Evolutionary conservation across 2,888 invertebrate species (phyloP).

Genomic region (Chymomyza amoena): DNA sequence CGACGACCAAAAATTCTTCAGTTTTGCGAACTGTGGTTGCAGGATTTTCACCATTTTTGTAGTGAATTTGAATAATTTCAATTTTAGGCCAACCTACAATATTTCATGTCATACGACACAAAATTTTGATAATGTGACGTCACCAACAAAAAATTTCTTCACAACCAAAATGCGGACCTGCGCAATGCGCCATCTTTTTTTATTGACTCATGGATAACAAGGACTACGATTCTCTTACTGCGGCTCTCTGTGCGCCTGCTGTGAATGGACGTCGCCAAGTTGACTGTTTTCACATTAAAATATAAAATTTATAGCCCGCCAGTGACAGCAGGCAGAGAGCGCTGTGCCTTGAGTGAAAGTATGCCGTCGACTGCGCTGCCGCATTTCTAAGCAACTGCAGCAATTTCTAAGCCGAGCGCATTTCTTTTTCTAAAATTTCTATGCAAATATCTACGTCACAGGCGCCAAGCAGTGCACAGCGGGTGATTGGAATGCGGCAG

Average conservation of each 20-base stretch:
- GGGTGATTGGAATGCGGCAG: conserved; percentile 57
- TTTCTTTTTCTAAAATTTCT: conserved; percentile 76
- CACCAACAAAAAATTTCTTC: too few species aligned
- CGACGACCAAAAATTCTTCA: too few species aligned
- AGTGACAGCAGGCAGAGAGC: conserved; percentile 18
- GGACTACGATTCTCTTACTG: not conserved
- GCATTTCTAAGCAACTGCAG: conserved; percentile 54
- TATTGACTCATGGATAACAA: too few species aligned
- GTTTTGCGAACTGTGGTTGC: too few species aligned
- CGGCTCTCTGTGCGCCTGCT: conserved; percentile 64
- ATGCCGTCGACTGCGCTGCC: conserved; percentile 2
- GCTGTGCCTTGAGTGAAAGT: conserved; percentile 1
- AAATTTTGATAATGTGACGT: too few species aligned
- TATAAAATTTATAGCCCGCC: conserved; percentile 67
- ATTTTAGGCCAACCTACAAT: too few species aligned
- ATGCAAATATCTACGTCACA: conserved; percentile 77
- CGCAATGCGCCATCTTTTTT: too few species aligned
- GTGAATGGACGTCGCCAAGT: conserved; percentile 76
- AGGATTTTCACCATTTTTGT: too few species aligned
- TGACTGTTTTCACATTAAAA: conserved; percentile 79
- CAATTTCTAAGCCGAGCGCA: conserved; percentile 51
- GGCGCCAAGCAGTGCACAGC: conserved; percentile 64
- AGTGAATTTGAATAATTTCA: too few species aligned
- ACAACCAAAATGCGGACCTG: not conserved
- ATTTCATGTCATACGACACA: too few species aligned